Evolutionary conservation across 2,888 invertebrate genomes (phyloP), one percentile per base, ranked within the genome.

Genomic region (Troides aeacus): DNA sequence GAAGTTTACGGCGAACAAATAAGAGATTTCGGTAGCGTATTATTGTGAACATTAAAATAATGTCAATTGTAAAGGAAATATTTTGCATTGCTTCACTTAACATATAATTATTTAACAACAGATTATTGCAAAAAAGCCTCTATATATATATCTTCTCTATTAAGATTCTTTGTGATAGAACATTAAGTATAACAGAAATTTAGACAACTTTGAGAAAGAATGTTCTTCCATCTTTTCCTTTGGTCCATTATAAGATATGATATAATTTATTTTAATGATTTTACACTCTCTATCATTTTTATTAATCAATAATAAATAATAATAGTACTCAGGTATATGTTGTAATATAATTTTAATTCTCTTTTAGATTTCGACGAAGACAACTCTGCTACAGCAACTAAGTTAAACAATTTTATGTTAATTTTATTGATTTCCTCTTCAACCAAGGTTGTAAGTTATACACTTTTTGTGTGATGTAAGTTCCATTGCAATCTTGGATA

Each of bases 1-100:
- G 91, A 88, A 81, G 85, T 84, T 72, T 92, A 86, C 74, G 90
- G 88, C 67, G 92, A 88, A 78, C 92, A 90, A 79, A 88, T 89
- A 75, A 84, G 88, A 77, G 89, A 88, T 75, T 90, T 87, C 76
- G 92, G 92, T 92, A 74, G 68, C 71, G 60, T 68, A 70, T 73
- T 62, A 66, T 46, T 60, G 10, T 50, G 42, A 68, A 50, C 42
- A 53, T 50, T 36, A 61, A n/a, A 62, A 46, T 46, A 58, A 39
- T n/a, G 23, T 62, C 65, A 46, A 12, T 15, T 46, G 12, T 46
- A 46, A 12, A 12, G 46, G 12, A 46, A 12, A 46, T 46, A 46
- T 46, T 46, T 46, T 46, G 12, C 15, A 46, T 15, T 46, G 12
- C 46, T 46, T 15, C 15, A 15, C 3, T 46, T 46, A 46, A 12